Conservation (phyloP, 2,113 vertebrate genomes). For the Gadus macrocephalus region DNA sequence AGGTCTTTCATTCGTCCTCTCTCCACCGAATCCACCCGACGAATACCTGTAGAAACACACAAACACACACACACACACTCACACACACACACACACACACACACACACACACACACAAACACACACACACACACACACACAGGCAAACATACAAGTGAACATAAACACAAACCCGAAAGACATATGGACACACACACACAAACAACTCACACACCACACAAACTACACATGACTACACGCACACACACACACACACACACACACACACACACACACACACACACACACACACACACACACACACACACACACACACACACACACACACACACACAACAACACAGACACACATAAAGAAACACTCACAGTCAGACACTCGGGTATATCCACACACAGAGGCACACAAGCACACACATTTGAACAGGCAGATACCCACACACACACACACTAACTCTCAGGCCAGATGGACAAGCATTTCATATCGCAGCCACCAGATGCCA, state of each 20-base stretch:
- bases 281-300: not conserved
- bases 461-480: slow-evolving; percentile 15
- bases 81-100: not conserved
- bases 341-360: slow-evolving; percentile 2
- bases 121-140: not conserved
- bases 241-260: slow-evolving; percentile 9
- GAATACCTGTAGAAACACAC: not conserved
- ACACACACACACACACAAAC: not conserved
- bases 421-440: not conserved
- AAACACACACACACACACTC: slow-evolving; percentile 16
- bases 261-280: slow-evolving; percentile 7
- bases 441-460: not conserved
- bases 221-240: not conserved
- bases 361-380: slow-evolving; percentile 3
- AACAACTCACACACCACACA: slow-evolving; percentile 1
- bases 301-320: not conserved
- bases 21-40: slow-evolving; percentile 30
- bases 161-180: not conserved
- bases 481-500: slow-evolving; percentile 47
- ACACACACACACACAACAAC: not conserved
- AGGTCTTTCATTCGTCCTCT: slow-evolving; percentile 39
- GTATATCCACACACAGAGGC: not conserved
- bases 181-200: not conserved
- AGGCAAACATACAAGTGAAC: not conserved
- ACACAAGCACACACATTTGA: not conserved